Conservation (phyloP, 2,797 vertebrate genomes). For the Psittacula echo region DNA sequence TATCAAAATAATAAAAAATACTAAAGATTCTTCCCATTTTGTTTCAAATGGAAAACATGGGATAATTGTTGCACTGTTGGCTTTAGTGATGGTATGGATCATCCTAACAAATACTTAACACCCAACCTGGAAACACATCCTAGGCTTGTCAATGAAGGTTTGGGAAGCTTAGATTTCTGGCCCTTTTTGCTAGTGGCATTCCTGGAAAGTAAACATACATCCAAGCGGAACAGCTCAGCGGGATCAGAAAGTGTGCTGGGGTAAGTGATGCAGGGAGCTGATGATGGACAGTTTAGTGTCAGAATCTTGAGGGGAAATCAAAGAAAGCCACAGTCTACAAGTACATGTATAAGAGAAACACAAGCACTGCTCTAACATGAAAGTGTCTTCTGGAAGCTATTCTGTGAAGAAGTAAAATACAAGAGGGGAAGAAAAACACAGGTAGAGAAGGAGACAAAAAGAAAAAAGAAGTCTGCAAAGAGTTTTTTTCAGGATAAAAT, state of each 20-base stretch:
- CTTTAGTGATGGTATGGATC: background rate
- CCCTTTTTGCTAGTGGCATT: slow-evolving; percentile 17
- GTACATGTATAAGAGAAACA: slow-evolving; percentile 3
- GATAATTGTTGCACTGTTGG: background rate
- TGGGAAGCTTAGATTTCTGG: background rate
- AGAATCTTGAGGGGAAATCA: slow-evolving; percentile 60
- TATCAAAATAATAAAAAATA: background rate
- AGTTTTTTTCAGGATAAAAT: background rate
- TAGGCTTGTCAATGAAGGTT: background rate
- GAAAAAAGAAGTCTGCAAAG: background rate
- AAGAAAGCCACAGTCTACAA: slow-evolving; percentile 39
- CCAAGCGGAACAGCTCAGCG: background rate
- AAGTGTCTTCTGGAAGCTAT: slow-evolving; percentile 60
- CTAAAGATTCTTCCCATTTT: background rate
- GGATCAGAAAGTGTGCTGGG: slow-evolving; percentile 20
- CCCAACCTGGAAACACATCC: background rate
- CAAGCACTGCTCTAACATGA: slow-evolving; percentile 14
- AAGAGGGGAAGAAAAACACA: background rate
- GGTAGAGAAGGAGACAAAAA: slow-evolving; percentile 1
- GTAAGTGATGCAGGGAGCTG: slow-evolving; percentile 28
- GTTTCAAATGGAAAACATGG: background rate
- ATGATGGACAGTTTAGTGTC: slow-evolving; percentile 69
- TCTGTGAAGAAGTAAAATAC: slow-evolving; percentile 30
- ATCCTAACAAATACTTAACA: background rate
- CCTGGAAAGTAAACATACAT: slow-evolving; percentile 57